Base-by-base conservation (phyloP, 35 echinoderm and acorn worm genomes). In the Ophioderma brevispina region DNA sequence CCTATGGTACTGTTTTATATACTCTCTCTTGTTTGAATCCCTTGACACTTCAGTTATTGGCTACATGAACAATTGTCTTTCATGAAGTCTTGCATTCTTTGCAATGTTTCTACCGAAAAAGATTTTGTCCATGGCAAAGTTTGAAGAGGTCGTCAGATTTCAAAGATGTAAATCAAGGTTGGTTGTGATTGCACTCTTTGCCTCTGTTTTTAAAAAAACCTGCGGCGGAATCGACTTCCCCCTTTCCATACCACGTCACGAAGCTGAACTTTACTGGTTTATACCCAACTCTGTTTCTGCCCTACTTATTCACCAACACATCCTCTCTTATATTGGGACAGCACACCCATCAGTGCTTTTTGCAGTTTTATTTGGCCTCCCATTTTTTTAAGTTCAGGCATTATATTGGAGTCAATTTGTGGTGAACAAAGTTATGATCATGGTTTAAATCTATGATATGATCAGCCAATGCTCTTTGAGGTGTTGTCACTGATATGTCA, bases 381-480 rank as follows among this genome's bases (percentile, higher is more conserved):
- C 3, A 80, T 37, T 76, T 34, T n/a, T 3, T 36, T 80, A 3
- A 80, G 78, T 39, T 80, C 36, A 34, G 28, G 78, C 25, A 35
- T 13, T 80, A 80, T 25, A 80, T 80, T 6, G 33, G 28, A 31
- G 2, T 34, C 36, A 80, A 80, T 15, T 36, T 34, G 32, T 80
- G 78, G 25, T 80, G 1, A 32, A 80, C 78, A 80, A 80, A 80
- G 38, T 80, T 80, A 25, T 80, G 3, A 25, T 80, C 13, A 80
- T 80, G 78, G 34, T 80, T 80, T 5, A 80, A 36, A 33, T 80
- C 78, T 34, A 17, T 34, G 78, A 80, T 37, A 39, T 80, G 32
- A 80, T 80, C 4, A 80, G 78, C 78, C 78, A 80, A 80, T 80
- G 78, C 78, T 80, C 78, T 39, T 80, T 80, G 78, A 80, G 34